Evolutionary conservation across 1,140 invertebrate species (phyloP).

Genomic region (Paracyclopina nana): DNA sequence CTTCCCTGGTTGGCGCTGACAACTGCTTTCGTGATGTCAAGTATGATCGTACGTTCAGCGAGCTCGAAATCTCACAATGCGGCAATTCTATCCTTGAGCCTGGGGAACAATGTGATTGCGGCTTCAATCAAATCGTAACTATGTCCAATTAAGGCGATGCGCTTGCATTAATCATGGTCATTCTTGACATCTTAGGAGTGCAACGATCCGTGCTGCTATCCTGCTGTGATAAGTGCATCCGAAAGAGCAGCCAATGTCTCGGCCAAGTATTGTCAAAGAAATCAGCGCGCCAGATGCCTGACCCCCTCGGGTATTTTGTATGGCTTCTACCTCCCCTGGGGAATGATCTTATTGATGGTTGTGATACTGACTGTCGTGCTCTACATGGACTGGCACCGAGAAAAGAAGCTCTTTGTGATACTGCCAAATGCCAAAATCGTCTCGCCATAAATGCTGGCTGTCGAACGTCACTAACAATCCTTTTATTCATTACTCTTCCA

Average conservation of each 20-base stretch:
- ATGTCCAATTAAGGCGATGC: too few relatives aligned
- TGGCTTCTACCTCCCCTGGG: neutral
- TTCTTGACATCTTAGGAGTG: too few relatives aligned
- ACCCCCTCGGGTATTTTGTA: neutral
- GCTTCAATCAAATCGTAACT: neutral
- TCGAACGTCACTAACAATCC: too few relatives aligned
- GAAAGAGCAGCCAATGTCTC: neutral
- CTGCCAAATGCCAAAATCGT: too few relatives aligned
- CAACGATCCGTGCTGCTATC: neutral
- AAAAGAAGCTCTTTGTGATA: too few relatives aligned
- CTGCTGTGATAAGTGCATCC: neutral
- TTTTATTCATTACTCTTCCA: too few relatives aligned
- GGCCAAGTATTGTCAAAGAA: neutral
- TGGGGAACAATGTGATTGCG: constrained; percentile 1
- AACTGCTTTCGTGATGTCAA: neutral
- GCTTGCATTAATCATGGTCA: too few relatives aligned
- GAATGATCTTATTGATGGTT: neutral
- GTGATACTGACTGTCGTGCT: too few relatives aligned
- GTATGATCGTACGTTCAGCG: neutral
- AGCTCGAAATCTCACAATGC: neutral
- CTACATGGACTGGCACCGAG: too few relatives aligned
- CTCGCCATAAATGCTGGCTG: too few relatives aligned
- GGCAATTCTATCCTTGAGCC: neutral
- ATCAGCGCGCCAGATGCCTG: neutral
- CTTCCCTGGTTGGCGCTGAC: neutral